Evolutionary conservation across 1,140 invertebrate species (phyloP).

Genomic region (Rhizoglyphus robini): DNA sequence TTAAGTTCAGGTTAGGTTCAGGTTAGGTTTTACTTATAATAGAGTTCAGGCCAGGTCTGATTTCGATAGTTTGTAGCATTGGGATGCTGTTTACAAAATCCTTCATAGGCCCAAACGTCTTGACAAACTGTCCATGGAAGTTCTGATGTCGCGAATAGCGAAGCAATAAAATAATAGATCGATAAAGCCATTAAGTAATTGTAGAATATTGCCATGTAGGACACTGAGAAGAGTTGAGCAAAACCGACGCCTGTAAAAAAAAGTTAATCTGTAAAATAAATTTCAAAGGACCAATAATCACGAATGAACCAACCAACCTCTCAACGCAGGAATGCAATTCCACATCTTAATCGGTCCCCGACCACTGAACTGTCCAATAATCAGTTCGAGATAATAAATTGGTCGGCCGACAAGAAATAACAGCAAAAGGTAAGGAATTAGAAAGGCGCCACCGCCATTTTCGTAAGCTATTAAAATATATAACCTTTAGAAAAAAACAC

Average conservation of each 20-base stretch:
- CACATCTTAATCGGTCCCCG: constrained; percentile 27
- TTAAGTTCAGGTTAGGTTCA: too few species aligned
- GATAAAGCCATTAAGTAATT: too few species aligned
- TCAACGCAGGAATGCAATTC: constrained; percentile 28
- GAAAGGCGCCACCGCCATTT: too few species aligned
- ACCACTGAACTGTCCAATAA: constrained; percentile 33
- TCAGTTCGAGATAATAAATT: constrained; percentile 39
- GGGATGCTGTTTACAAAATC: neutral
- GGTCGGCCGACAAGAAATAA: constrained; percentile 44
- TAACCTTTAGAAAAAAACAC: constrained; percentile 33
- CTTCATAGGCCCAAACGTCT: constrained; percentile 26
- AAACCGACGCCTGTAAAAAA: too few species aligned
- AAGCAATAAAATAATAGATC: too few species aligned
- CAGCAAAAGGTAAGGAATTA: too few species aligned
- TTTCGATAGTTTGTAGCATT: neutral
- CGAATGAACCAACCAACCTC: too few species aligned
- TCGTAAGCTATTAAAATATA: too few species aligned
- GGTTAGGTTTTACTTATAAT: constrained; percentile 7
- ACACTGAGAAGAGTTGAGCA: constrained; percentile 32
- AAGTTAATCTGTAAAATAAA: too few species aligned
- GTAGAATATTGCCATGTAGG: too few species aligned
- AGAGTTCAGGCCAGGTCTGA: neutral
- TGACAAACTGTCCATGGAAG: constrained; percentile 33
- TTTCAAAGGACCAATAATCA: too few species aligned
- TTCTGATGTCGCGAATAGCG: constrained; percentile 28